These are phyloP conservation scores for Holocentrus rufus DNA, from an alignment of 2,797 vertebrate genomes.

Conservation along the genomic window DNA sequence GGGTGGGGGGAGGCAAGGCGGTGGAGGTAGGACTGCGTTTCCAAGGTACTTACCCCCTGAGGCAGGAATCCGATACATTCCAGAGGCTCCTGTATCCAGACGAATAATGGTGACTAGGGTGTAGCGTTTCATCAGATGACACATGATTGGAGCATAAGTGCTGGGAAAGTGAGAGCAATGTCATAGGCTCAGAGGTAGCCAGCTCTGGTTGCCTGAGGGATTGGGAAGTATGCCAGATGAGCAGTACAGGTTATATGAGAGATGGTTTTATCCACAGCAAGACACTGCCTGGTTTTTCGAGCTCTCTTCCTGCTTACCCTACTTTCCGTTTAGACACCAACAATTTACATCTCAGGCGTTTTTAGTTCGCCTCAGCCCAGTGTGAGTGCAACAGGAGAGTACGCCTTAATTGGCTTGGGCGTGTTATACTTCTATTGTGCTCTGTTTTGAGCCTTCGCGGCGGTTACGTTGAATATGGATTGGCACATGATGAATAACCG, in stretches of 20 bases:
- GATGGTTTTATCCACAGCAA: conserved; percentile 62
- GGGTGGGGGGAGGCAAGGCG: conserved; percentile 44
- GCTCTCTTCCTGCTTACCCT: conserved; percentile 24
- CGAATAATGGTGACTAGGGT: conserved; percentile 78
- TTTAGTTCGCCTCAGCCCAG: conserved; percentile 11
- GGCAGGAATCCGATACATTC: conserved; percentile 82
- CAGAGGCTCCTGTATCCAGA: conserved; percentile 77
- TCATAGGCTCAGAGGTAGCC: conserved; percentile 66
- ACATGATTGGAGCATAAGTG: conserved; percentile 74
- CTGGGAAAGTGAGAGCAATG: conserved; percentile 78
- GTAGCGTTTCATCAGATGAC: conserved; percentile 79
- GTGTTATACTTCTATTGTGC: conserved; percentile 25
- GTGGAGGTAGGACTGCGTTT: conserved; percentile 71
- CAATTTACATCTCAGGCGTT: conserved; percentile 33
- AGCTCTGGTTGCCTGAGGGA: conserved; percentile 68
- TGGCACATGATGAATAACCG: conserved; percentile 36
- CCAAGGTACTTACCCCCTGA: conserved; percentile 73
- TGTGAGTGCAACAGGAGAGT: not conserved
- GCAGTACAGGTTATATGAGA: conserved; percentile 68
- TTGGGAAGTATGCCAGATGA: conserved; percentile 62
- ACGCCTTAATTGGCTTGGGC: conserved; percentile 28
- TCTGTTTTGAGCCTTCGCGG: conserved; percentile 23
- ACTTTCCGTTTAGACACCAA: conserved; percentile 29
- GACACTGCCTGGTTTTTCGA: conserved; percentile 34
- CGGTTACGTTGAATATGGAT: conserved; percentile 26